Evolutionary conservation across 2,113 vertebrate species (phyloP).

Genomic region (Plotosus lineatus): DNA sequence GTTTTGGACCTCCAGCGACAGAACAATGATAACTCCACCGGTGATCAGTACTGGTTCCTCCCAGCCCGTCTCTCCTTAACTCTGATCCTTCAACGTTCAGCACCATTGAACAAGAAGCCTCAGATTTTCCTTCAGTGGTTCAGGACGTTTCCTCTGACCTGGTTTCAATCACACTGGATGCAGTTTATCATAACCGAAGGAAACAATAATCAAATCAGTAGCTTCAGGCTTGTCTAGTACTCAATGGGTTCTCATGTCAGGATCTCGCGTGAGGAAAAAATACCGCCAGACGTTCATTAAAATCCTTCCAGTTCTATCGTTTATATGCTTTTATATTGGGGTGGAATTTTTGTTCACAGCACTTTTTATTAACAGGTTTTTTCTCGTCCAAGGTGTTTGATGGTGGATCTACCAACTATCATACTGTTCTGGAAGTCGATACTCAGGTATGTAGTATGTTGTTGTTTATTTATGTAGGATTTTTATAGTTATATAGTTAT

Average conservation of each 20-base stretch:
- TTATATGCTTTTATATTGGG: neutral
- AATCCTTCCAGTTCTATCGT: neutral
- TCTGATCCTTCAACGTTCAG: slow-evolving; percentile 4
- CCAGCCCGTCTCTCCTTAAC: neutral
- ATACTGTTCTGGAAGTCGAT: neutral
- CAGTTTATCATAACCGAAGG: neutral
- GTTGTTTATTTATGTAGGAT: neutral
- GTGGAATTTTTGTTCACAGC: neutral
- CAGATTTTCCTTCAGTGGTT: slow-evolving; percentile 1
- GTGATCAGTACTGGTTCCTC: slow-evolving; percentile 2
- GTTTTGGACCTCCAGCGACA: neutral
- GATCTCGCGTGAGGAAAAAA: neutral
- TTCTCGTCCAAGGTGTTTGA: neutral
- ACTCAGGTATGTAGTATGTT: slow-evolving; percentile 2
- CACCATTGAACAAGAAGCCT: slow-evolving; percentile 20
- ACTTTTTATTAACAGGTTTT: neutral
- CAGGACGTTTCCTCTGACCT: neutral
- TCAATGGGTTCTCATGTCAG: neutral
- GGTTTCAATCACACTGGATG: neutral
- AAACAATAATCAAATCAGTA: neutral
- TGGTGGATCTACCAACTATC: neutral
- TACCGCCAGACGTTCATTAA: too few relatives aligned
- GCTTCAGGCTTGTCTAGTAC: neutral
- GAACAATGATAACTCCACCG: neutral
- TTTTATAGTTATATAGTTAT: neutral